Evolutionary conservation across 2,113 vertebrate genomes (phyloP).

Genomic region (Marcusenius ussheri): DNA sequence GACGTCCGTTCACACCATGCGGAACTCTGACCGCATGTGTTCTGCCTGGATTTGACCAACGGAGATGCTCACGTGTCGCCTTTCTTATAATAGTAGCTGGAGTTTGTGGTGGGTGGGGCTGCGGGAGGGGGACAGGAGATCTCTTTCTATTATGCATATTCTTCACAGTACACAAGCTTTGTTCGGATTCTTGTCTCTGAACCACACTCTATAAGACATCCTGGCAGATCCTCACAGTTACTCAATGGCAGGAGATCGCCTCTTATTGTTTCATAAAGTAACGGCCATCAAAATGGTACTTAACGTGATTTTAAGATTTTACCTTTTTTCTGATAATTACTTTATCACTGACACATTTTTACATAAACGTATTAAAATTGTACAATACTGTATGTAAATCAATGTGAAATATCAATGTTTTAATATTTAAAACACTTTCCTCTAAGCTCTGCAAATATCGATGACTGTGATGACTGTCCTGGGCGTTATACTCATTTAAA

Average conservation of each 20-base stretch:
- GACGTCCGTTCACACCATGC: constrained; percentile 67
- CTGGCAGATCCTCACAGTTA: not conserved
- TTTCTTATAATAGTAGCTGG: constrained; percentile 52
- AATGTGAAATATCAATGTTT: constrained; percentile 31
- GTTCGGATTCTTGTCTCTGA: constrained; percentile 50
- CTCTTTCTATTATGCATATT: constrained; percentile 37
- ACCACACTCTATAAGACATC: constrained; percentile 39
- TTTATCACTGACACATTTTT: constrained; percentile 17
- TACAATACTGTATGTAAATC: constrained; percentile 41
- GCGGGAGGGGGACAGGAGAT: constrained; percentile 31
- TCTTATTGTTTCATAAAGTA: not conserved
- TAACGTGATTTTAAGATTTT: constrained; percentile 3
- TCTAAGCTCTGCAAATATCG: constrained; percentile 3
- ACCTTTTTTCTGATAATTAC: not conserved
- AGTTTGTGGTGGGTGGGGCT: constrained; percentile 32
- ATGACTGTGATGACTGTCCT: constrained; percentile 8
- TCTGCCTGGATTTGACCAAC: constrained; percentile 62
- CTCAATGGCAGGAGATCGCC: not conserved
- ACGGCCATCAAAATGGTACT: not conserved
- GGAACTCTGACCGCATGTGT: constrained; percentile 51
- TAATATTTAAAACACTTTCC: constrained; percentile 29
- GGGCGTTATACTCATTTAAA: not conserved
- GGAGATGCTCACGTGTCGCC: constrained; percentile 62
- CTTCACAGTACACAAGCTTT: constrained; percentile 53
- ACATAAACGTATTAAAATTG: constrained; percentile 29